Conservation (phyloP, 2,888 invertebrate species). For the Conistra vaccinii region DNA sequence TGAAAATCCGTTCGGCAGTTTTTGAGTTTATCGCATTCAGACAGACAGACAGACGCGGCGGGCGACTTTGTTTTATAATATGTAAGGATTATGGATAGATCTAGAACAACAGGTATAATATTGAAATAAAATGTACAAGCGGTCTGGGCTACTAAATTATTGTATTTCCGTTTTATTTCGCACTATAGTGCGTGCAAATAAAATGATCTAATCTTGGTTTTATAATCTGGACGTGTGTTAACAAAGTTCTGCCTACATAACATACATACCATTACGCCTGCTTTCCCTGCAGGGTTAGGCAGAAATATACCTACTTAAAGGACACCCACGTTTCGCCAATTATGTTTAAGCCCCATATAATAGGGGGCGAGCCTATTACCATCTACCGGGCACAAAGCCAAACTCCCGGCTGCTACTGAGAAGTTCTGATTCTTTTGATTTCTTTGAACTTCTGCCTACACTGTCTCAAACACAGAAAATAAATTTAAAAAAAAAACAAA, state of each 20-base stretch:
- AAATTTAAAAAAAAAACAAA: background rate
- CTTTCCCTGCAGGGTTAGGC: background rate
- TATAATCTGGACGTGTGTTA: background rate
- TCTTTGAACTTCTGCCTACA: background rate
- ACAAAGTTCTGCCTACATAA: background rate
- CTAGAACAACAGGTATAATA: constrained; percentile 38
- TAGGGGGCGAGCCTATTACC: background rate
- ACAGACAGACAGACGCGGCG: no score
- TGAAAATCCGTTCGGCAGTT: no score
- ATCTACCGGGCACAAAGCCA: background rate
- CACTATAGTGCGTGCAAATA: background rate
- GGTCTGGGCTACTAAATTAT: constrained; percentile 5
- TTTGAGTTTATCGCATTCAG: no score
- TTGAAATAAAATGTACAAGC: constrained; percentile 31
- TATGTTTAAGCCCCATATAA: background rate
- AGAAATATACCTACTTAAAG: background rate
- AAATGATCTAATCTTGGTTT: background rate
- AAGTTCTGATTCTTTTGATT: background rate
- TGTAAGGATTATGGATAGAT: constrained; percentile 48
- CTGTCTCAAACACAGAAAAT: background rate
- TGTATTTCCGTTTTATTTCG: background rate
- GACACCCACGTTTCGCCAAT: background rate
- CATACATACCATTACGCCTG: background rate
- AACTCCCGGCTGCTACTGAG: background rate
- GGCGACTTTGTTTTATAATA: no score